phyloP scores from a whole-genome alignment of 2,888 invertebrate genomes.

The Habroteleia sp. region DNA sequence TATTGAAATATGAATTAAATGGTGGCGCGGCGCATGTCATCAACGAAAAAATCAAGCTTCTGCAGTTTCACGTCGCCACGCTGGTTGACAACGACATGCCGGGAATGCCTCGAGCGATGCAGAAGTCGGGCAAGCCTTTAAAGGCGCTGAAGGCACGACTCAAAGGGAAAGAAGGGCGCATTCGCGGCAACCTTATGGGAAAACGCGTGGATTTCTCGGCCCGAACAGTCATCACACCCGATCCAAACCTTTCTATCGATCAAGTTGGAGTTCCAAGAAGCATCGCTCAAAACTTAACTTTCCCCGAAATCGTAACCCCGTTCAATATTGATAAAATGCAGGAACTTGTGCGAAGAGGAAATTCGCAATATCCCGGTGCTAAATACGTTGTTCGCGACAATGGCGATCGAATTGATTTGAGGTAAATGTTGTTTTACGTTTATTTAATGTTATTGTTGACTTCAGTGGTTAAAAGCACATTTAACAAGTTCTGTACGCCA shows the following conservation, averaged over 20 bases:
- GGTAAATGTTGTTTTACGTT: conserved; percentile 10
- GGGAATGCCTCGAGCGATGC: conserved; percentile 98
- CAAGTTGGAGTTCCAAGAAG: conserved; percentile 99
- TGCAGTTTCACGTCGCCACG: conserved; percentile 99
- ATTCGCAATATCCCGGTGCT: conserved; percentile 99
- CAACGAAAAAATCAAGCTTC: conserved; percentile 97
- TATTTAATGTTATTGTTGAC: too few species aligned
- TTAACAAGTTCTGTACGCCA: too few species aligned
- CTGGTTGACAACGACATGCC: conserved; percentile 99
- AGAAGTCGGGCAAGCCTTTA: conserved; percentile 98
- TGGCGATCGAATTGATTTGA: conserved; percentile 97
- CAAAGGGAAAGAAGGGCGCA: conserved; percentile 99
- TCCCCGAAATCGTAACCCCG: conserved; percentile 99
- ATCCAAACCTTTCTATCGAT: conserved; percentile 96
- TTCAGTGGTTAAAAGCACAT: too few species aligned
- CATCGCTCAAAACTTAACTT: conserved; percentile 99
- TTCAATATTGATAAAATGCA: conserved; percentile 98
- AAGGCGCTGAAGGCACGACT: conserved; percentile 98
- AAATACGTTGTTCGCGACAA: conserved; percentile 99
- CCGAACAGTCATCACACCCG: conserved; percentile 98
- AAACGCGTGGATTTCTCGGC: conserved; percentile 99
- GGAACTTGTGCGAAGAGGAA: conserved; percentile 96
- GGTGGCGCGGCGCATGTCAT: conserved; percentile 99
- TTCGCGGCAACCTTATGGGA: conserved; percentile 99
- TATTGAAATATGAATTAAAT: conserved; percentile 95